These are phyloP conservation scores for Gasteruption jaculator DNA, from an alignment of 2,888 invertebrate species.

Conservation along the genomic window DNA sequence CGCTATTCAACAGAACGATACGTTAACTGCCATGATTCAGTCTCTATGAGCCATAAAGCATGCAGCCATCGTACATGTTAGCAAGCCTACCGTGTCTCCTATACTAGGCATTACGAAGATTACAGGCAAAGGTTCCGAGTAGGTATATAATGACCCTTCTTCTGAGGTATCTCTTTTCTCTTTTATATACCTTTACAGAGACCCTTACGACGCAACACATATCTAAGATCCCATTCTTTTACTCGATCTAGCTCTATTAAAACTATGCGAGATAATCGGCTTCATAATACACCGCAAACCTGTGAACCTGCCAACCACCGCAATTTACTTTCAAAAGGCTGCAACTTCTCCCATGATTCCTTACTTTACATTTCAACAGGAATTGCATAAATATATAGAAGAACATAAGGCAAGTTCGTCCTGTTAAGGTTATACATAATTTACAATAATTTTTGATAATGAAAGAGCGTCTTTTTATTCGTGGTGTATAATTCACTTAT, in stretches of 20 bases:
- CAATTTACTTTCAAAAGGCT: conserved; percentile 29
- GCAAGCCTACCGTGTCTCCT: conserved; percentile 31
- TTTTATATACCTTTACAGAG: conserved; percentile 24
- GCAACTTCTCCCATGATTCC: too few relatives aligned
- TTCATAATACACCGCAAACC: conserved; percentile 35
- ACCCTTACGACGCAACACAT: too few relatives aligned
- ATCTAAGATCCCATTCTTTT: too few relatives aligned
- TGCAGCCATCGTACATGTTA: conserved; percentile 24
- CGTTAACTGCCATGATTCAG: conserved; percentile 40
- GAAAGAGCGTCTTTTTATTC: too few relatives aligned
- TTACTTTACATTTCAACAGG: too few relatives aligned
- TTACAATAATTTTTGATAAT: too few relatives aligned
- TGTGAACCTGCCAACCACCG: conserved; percentile 33
- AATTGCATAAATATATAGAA: too few relatives aligned
- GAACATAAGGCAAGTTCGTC: too few relatives aligned
- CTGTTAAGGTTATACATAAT: too few relatives aligned
- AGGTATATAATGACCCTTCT: conserved; percentile 36
- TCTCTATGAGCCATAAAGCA: conserved; percentile 43
- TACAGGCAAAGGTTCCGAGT: conserved; percentile 27
- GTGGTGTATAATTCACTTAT: too few relatives aligned
- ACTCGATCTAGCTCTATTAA: conserved; percentile 37
- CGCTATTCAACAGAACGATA: conserved; percentile 38
- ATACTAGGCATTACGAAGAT: conserved; percentile 42
- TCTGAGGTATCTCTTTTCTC: conserved; percentile 23
- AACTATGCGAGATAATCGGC: conserved; percentile 38